These are phyloP conservation scores for Formica aserva DNA, from an alignment of 2,888 invertebrate species.

Conservation along the genomic window DNA sequence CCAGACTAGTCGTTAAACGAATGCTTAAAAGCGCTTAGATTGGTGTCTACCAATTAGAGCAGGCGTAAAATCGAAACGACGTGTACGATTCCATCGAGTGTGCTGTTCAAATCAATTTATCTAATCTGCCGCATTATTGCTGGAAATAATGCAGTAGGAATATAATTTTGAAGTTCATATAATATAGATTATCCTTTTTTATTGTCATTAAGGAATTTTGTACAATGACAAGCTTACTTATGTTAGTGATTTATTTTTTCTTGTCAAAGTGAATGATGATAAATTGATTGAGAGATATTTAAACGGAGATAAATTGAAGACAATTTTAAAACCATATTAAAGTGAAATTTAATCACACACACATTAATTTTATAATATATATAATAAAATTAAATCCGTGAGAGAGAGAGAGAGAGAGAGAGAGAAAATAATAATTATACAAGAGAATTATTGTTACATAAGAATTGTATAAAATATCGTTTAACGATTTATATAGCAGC, in stretches of 20 bases:
- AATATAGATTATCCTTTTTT: not conserved
- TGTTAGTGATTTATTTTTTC: not conserved
- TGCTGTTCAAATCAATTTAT: not conserved
- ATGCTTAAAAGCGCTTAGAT: slow-evolving; percentile 68
- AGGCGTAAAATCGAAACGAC: slow-evolving; percentile 58
- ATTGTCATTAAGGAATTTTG: not conserved
- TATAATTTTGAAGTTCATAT: not conserved
- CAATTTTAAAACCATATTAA: not conserved
- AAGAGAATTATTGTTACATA: not conserved
- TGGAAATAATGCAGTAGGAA: not conserved
- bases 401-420: too few species aligned
- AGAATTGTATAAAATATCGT: not conserved
- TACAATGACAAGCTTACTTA: not conserved
- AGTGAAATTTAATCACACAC: not conserved
- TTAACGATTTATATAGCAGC: not conserved
- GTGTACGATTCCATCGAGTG: slow-evolving; percentile 57
- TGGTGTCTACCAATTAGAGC: slow-evolving; percentile 67
- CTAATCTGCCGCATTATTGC: slow-evolving; percentile 10
- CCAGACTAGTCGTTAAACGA: slow-evolving; percentile 65
- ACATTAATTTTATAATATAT: not conserved
- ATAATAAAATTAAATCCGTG: not conserved
- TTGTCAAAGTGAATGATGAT: not conserved
- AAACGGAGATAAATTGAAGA: not conserved
- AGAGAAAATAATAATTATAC: not conserved
- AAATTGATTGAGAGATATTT: not conserved